Evolutionary conservation across 2,888 invertebrate species (phyloP).

Genomic region (Willowsia nigromaculata): DNA sequence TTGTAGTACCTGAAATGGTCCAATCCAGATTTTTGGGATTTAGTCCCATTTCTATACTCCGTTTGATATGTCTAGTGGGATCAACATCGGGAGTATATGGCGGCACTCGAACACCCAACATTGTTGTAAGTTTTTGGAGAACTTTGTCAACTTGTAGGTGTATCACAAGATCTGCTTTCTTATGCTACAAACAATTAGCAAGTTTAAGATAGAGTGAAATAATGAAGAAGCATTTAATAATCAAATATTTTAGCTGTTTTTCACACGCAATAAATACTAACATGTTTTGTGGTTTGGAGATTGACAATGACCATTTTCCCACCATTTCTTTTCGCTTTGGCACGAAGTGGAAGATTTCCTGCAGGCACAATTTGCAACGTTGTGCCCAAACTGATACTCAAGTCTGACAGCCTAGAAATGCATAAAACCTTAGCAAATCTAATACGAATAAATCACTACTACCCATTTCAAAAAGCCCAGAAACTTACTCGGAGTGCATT

Average conservation of each 20-base stretch:
- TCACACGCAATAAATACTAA: too few species aligned
- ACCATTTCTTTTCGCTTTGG: slow-evolving; percentile 90
- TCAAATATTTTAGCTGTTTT: too few species aligned
- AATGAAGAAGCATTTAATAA: background rate
- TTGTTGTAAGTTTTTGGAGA: slow-evolving; percentile 87
- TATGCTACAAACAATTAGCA: slow-evolving; percentile 87
- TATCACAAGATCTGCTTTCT: slow-evolving; percentile 93
- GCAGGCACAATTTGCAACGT: slow-evolving; percentile 98
- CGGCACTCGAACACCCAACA: slow-evolving; percentile 87
- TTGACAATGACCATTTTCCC: slow-evolving; percentile 96
- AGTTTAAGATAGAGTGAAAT: too few species aligned
- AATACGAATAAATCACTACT: too few species aligned
- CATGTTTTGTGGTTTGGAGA: slow-evolving; percentile 98
- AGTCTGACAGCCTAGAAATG: slow-evolving; percentile 94
- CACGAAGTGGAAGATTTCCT: slow-evolving; percentile 93
- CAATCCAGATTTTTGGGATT: slow-evolving; percentile 84
- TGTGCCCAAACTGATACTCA: slow-evolving; percentile 97
- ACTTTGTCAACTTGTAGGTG: slow-evolving; percentile 94
- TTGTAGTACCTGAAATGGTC: slow-evolving; percentile 84
- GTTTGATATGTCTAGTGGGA: slow-evolving; percentile 83
- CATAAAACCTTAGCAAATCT: too few species aligned
- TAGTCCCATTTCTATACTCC: slow-evolving; percentile 57
- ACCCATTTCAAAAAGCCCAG: slow-evolving; percentile 40
- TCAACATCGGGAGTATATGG: slow-evolving; percentile 85
- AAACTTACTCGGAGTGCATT: slow-evolving; percentile 89